phyloP scores from a whole-genome alignment of 2,113 vertebrate species.

The Lagenorhynchus albirostris region DNA sequence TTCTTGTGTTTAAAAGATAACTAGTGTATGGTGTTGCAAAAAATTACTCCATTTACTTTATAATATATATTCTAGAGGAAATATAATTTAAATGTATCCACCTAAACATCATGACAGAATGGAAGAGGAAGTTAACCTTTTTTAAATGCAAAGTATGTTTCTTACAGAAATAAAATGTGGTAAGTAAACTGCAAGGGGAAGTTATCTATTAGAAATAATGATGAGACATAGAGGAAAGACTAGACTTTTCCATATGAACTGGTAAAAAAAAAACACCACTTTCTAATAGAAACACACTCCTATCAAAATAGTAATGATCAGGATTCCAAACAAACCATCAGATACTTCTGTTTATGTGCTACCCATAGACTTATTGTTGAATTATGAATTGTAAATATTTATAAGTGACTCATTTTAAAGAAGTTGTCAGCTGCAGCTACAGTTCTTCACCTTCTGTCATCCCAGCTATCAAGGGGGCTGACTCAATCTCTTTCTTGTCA shows the following conservation, averaged over 20 bases:
- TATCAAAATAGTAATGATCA: conserved; percentile 60
- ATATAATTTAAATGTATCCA: neutral
- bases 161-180: neutral
- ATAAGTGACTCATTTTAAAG: conserved; percentile 84
- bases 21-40: neutral
- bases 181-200: conserved; percentile 52
- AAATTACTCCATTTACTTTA: neutral
- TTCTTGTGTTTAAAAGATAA: conserved; percentile 55
- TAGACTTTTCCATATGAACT: neutral
- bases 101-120: neutral
- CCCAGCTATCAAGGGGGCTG: conserved; percentile 78
- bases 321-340: conserved; percentile 72
- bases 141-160: neutral
- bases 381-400: conserved; percentile 86
- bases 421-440: conserved; percentile 79
- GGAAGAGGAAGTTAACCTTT: neutral
- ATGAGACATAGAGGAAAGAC: neutral
- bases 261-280: neutral
- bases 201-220: conserved; percentile 62
- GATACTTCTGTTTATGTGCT: conserved; percentile 75
- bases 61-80: neutral
- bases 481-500: conserved; percentile 83
- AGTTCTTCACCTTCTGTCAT: conserved; percentile 82
- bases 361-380: conserved; percentile 73
- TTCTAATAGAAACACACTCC: neutral